phyloP scores from a whole-genome alignment of 2,113 vertebrate species.

The Lepidothrix coronata region DNA sequence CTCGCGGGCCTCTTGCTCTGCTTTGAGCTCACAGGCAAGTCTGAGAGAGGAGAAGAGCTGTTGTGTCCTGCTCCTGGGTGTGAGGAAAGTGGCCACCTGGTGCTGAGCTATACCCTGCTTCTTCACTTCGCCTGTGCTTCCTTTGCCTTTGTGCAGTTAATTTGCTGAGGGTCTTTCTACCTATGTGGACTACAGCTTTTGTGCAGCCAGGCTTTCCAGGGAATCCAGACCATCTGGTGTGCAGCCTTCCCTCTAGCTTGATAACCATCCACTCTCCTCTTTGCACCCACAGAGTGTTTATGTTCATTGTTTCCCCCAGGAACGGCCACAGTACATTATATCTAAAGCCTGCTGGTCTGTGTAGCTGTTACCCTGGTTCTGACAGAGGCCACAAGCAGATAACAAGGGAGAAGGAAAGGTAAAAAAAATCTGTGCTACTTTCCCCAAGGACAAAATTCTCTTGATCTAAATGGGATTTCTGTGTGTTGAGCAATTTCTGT shows the following conservation, averaged over 20 bases:
- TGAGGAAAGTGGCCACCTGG: not conserved
- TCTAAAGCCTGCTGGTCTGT: not conserved
- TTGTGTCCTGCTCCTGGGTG: not conserved
- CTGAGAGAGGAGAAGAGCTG: conserved; percentile 22
- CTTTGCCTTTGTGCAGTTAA: not conserved
- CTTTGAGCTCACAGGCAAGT: not conserved
- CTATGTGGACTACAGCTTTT: not conserved
- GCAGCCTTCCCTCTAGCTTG: not conserved
- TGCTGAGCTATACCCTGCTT: not conserved
- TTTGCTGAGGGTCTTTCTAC: not conserved
- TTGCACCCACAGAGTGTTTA: not conserved
- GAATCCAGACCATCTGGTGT: not conserved
- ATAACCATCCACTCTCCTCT: not conserved
- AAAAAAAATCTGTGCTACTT: not conserved
- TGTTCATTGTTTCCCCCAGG: not conserved
- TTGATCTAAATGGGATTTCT: not conserved
- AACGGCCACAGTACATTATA: not conserved
- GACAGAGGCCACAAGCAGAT: not conserved
- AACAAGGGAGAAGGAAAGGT: not conserved
- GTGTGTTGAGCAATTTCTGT: not conserved
- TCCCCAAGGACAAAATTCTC: not conserved
- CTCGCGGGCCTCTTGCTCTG: rapidly evolving
- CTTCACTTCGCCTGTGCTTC: not conserved
- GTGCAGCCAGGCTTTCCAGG: not conserved
- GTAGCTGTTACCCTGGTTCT: not conserved